Evolutionary conservation across 2,888 invertebrate species (phyloP), one percentile per base, ranked within the genome.

Genomic region (Atethmia centrago): DNA sequence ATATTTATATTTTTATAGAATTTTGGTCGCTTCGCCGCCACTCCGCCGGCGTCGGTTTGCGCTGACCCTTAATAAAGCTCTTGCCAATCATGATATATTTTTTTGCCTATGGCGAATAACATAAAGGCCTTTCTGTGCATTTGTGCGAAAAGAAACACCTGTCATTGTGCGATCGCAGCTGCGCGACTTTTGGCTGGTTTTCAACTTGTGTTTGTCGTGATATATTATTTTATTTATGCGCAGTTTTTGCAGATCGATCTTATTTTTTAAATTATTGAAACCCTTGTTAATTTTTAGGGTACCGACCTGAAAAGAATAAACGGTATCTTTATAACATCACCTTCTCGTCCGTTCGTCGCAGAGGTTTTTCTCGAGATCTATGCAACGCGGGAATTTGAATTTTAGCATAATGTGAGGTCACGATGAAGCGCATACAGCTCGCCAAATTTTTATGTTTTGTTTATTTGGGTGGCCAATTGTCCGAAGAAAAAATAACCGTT

Each of bases 161-260:
- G 36, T 42, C 51, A 51, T 42, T 72, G 21, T 8, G 25, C 40
- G 14, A 70, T 36, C 19, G 42, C 49, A 42, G 40, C 40, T 36
- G 56, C 14, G 74, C 75, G 55, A 55, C 10, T 51, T 72, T 40
- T 14, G 12, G n/a, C 14, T 19, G 12, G 16, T 59, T 72, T 40
- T 14, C 19, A 45, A 45, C 25, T 45, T 47, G 21, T 47, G 21
- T 9, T 36, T 21, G 21, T 21, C 3, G 21, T 40, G 3, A 36
- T n/a, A 36, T 36, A 31, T n/a, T n/a, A n/a, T n/a, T n/a, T 21
- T 40, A 40, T 9, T 9, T 21, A 42, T 21, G 40, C 40, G 28
- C 40, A 28, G 47, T 14, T 51, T 53, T 42, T 67, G 51, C 12
- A 53, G 8, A n/a, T n/a, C 16, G 28, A 21, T 63, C 21, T 21